Evolutionary conservation across 2,797 vertebrate species (phyloP).

Genomic region (Scomberomorus guttatus): DNA sequence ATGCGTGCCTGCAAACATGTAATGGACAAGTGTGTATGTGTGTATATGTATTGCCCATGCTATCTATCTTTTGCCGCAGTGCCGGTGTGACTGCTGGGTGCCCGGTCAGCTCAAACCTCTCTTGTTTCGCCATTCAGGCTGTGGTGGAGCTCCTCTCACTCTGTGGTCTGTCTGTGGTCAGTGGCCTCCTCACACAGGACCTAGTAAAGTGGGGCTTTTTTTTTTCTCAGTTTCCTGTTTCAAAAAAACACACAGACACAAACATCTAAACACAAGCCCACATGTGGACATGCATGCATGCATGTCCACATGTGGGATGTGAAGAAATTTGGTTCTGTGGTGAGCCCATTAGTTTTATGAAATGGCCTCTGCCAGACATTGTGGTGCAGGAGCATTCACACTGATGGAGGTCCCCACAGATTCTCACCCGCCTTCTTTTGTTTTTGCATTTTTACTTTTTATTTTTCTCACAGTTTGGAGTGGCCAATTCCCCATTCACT

Average conservation of each 20-base stretch:
- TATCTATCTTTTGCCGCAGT: conserved; percentile 26
- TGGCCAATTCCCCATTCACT: background rate
- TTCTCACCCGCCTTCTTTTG: conserved; percentile 8
- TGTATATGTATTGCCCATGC: background rate
- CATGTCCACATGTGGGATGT: conserved; percentile 29
- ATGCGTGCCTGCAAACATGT: conserved; percentile 17
- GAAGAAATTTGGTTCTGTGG: conserved; percentile 42
- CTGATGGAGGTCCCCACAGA: background rate
- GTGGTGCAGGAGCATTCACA: conserved; percentile 1
- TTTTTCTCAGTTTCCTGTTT: conserved; percentile 57
- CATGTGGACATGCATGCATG: conserved; percentile 41
- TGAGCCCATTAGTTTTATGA: conserved; percentile 24
- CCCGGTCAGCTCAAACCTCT: conserved; percentile 52
- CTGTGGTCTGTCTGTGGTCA: conserved; percentile 69
- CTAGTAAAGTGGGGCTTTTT: conserved; percentile 41
- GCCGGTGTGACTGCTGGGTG: conserved; percentile 36
- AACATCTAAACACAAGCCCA: conserved; percentile 47
- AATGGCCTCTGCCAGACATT: conserved; percentile 12
- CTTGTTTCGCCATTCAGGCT: conserved; percentile 43
- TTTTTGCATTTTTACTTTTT: conserved; percentile 13
- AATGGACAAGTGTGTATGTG: conserved; percentile 11
- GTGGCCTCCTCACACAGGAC: conserved; percentile 62
- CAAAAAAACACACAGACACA: conserved; percentile 34
- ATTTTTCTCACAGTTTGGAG: conserved; percentile 5
- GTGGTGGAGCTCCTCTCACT: conserved; percentile 43